Evolutionary conservation across 1,140 invertebrate genomes (phyloP).

Genomic region (Drosophila bocki): DNA sequence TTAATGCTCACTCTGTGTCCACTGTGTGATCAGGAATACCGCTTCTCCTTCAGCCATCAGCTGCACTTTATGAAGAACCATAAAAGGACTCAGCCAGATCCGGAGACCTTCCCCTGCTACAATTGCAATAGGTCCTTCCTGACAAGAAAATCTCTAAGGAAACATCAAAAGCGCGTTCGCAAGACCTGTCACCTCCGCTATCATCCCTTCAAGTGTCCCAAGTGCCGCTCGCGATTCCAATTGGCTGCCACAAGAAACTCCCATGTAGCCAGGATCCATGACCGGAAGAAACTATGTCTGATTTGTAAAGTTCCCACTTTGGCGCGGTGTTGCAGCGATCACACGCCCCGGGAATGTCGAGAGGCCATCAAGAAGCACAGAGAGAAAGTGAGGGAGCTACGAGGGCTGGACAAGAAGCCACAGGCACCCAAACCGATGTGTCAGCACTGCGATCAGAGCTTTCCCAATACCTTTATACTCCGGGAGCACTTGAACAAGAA

Average conservation of each 20-base stretch:
- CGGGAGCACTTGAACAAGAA: constrained; percentile 21
- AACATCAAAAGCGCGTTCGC: constrained; percentile 6
- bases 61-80: constrained; percentile 23
- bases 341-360: constrained; percentile 11
- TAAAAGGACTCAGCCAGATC: neutral
- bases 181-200: neutral
- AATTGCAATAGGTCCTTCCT: constrained; percentile 25
- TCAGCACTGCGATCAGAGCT: constrained; percentile 12
- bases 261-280: constrained; percentile 20
- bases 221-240: constrained; percentile 24
- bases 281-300: constrained; percentile 14
- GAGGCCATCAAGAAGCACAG: constrained; percentile 19
- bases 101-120: neutral
- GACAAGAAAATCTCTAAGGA: neutral
- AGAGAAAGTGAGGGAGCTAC: neutral
- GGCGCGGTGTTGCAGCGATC: constrained; percentile 24
- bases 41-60: constrained; percentile 41
- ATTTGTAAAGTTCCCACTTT: constrained; percentile 16
- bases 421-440: constrained; percentile 2
- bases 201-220: constrained; percentile 26
- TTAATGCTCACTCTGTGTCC: constrained; percentile 1
- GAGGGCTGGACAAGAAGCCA: neutral
- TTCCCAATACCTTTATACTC: neutral
- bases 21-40: constrained; percentile 16
- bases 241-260: neutral